Evolutionary conservation across 2,797 vertebrate genomes (phyloP), one percentile per base, ranked within the genome.

Genomic region (Gorsachius magnificus): DNA sequence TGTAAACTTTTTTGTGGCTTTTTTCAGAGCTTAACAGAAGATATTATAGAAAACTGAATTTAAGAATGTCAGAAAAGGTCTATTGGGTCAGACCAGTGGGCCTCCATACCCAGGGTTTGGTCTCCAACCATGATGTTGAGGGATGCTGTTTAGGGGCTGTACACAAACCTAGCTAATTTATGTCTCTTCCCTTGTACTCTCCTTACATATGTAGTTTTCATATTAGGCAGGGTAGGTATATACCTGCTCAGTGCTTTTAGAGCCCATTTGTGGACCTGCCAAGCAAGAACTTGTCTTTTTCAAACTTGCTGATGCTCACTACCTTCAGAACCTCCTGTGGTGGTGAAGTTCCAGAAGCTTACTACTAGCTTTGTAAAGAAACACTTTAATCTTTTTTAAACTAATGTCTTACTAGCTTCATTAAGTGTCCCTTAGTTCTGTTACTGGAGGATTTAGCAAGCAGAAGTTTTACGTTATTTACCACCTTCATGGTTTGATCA

Each of bases 391-490:
- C 21, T 82, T 79, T 54, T 56, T 11, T 77, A 72, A 92, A 70
- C n/a, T 48, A 12, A 53, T 61, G 29, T 31, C 43, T 41, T 93
- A n/a, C 29, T 75, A 43, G 41, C 70, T 95, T 93, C 6, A 1
- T 84, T 57, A 58, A 65, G 87, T 14, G 18, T 65, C 15, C 11
- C 13, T 69, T 75, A 82, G 46, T 63, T 79, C 63, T 72, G 3
- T 75, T 79, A 79, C 16, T 58, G 35, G 53, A 61, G 36, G 61
- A 75, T 86, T 84, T 79, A 69, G 35, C 69, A 95, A 90, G 57
- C 65, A 72, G 56, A 84, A 85, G 24, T 51, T 93, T 83, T 82
- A 45, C 0, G 0, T 83, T 92, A 48, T 90, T 85, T 80, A 75
- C 41, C 19, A 36, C 54, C 43, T 53, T 88, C 22, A 21, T 69